Evolutionary conservation across 37 sponge, comb jelly and placozoan species (phyloP), one percentile per base, ranked within the genome.

Genomic region (Oopsacas minuta): DNA sequence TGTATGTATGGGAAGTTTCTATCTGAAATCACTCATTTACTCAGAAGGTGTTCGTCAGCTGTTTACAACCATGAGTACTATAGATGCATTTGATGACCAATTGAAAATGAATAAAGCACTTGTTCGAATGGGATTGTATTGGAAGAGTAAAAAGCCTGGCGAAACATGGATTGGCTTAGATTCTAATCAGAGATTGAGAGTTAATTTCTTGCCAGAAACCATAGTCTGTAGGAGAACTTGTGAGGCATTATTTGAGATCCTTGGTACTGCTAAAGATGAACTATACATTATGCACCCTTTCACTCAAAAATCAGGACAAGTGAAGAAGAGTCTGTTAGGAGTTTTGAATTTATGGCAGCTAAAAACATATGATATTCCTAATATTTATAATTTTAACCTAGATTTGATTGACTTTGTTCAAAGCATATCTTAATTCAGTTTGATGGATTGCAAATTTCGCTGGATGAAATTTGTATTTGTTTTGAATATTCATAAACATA

Each of bases 1-100:
- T 61, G 75, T 61, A 32, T 61, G 75, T 61, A 61, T 61, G 75
- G 75, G 75, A 10, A 61, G 17, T 61, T 61, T 61, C 75, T 61
- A 20, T 12, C 30, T 61, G 75, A 61, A n/a, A n/a, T 61, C 75
- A 3, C 75, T 61, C 75, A 61, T 34, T 3, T 7, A 25, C 22
- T 61, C 75, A 61, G 30, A 61, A 12, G 75, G 75, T 20, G 75
- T 61, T 34, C 30, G 20, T 5, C 22, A 3, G 7, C 75, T 61
- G 7, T 61, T 61, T 61, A n/a, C 17, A 25, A 5, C 3, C 22
- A 61, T 61, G 75, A 3, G 7, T 5, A 25, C 5, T n/a, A 34
- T 25, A 3, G 30, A 61, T 61, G 7, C 17, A 5, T n/a, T 20
- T 34, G 75, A 61, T 34, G 75, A 61, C 22, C 75, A 61, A 12